Conservation (phyloP, 2,113 vertebrate species). For the Pseudopodoces humilis region DNA sequence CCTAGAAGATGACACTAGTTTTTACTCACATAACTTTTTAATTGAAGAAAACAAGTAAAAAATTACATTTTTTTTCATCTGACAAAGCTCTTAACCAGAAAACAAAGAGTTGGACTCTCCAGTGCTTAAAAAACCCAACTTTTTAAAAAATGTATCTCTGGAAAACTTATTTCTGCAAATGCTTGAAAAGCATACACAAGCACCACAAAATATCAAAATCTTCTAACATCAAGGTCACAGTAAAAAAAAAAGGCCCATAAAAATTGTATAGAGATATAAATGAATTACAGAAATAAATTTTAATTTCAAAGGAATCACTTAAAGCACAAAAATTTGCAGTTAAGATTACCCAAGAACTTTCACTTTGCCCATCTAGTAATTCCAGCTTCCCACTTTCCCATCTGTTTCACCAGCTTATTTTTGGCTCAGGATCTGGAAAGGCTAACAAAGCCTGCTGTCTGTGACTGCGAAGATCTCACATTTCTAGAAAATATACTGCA, state of each 20-base stretch:
- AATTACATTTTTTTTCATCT: background rate
- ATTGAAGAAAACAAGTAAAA: background rate
- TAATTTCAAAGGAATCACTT: background rate
- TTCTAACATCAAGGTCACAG: background rate
- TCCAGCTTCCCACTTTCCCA: slow-evolving; percentile 45
- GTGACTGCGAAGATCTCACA: background rate
- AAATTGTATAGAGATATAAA: background rate
- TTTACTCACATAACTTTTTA: background rate
- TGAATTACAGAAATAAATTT: background rate
- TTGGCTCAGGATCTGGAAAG: slow-evolving; percentile 34
- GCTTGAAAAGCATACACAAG: background rate
- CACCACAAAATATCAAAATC: background rate
- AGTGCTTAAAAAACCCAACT: background rate
- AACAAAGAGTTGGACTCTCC: background rate
- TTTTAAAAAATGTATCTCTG: background rate
- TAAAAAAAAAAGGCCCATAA: background rate
- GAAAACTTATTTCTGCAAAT: background rate
- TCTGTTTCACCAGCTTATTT: slow-evolving; percentile 57
- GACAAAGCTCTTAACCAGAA: background rate
- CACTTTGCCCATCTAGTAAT: background rate
- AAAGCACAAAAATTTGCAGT: background rate
- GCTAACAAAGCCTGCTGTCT: slow-evolving; percentile 42
- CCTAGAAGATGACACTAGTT: slow-evolving; percentile 66
- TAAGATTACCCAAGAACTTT: slow-evolving; percentile 3
- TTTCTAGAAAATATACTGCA: slow-evolving; percentile 29